Evolutionary conservation across 2,797 vertebrate species (phyloP).

Genomic region (Micrastur ruficollis): DNA sequence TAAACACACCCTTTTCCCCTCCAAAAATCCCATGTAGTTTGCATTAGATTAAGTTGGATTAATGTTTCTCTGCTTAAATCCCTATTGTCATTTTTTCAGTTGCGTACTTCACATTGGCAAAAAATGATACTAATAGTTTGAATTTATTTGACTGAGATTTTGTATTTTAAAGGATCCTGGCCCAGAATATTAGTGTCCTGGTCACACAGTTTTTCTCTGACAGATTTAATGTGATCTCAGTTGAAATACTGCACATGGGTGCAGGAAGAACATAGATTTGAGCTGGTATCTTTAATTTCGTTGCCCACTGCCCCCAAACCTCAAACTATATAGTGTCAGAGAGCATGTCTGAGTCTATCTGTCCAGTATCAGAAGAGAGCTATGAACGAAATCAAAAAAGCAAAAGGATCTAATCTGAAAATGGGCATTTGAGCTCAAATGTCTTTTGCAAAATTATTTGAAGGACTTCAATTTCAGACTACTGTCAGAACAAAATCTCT

Average conservation of each 20-base stretch:
- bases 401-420: background rate
- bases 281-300: background rate
- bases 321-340: background rate
- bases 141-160: background rate
- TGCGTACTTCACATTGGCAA: fast-evolving
- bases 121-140: background rate
- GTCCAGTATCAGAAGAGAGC: background rate
- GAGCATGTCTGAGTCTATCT: background rate
- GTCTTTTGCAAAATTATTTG: background rate
- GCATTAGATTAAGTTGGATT: background rate
- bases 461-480: background rate
- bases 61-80: background rate
- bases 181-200: background rate
- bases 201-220: background rate
- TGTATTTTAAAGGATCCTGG: background rate
- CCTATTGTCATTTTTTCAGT: background rate
- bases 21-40: background rate
- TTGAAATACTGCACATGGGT: background rate
- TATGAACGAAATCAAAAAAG: background rate
- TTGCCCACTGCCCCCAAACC: background rate
- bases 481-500: background rate
- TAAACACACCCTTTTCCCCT: background rate
- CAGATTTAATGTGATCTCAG: background rate
- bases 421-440: background rate
- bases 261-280: background rate